These are phyloP conservation scores for Rhabdophis nuchalis DNA, from an alignment of 2,797 vertebrate genomes.

Conservation along the genomic window DNA sequence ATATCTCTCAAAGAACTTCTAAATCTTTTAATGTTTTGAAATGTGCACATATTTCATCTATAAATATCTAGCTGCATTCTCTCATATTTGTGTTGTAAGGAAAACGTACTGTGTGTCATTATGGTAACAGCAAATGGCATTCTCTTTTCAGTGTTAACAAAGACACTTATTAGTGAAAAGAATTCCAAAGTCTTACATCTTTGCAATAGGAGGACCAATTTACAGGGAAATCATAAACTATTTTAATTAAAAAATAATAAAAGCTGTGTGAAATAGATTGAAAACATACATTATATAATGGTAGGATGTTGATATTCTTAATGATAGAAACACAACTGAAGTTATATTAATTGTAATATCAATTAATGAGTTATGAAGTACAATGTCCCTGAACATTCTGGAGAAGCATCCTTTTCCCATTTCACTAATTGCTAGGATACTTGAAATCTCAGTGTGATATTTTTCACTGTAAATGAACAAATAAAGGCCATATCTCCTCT, in stretches of 20 bases:
- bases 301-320: constrained; percentile 75
- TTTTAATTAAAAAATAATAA: constrained; percentile 46
- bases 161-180: constrained; percentile 55
- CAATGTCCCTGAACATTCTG: constrained; percentile 71
- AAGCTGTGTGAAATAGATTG: constrained; percentile 64
- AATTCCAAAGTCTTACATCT: constrained; percentile 65
- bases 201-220: constrained; percentile 68
- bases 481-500: constrained; percentile 63
- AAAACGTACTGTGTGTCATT: constrained; percentile 36
- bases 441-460: constrained; percentile 70
- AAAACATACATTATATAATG: constrained; percentile 71
- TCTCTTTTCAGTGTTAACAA: constrained; percentile 53
- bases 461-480: constrained; percentile 61
- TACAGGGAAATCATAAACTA: constrained; percentile 30
- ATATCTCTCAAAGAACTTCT: neutral
- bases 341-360: constrained; percentile 69
- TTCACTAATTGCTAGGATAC: constrained; percentile 70
- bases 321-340: constrained; percentile 69
- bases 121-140: constrained; percentile 56
- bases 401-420: constrained; percentile 62
- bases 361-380: constrained; percentile 70
- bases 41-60: constrained; percentile 4
- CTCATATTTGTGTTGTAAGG: constrained; percentile 28
- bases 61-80: neutral
- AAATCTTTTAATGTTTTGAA: constrained; percentile 8